Conservation (phyloP, 1,140 invertebrate species). For the Akabosia matsudoensis region DNA sequence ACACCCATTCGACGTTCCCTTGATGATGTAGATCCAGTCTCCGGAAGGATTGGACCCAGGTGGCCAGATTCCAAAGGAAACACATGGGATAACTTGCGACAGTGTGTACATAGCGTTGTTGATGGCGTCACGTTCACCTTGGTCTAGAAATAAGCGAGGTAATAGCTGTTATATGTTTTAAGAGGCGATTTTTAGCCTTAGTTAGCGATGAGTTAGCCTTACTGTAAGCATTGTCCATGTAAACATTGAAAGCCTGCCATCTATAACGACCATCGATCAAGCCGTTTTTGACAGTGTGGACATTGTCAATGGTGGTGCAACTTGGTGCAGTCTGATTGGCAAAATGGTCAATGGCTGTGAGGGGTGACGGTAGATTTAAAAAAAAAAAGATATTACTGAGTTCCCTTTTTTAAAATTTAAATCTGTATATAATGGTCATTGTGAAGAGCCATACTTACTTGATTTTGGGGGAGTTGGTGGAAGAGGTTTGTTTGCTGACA, state of each 20-base stretch:
- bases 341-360: background rate
- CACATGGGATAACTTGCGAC: slow-evolving; percentile 1
- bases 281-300: background rate
- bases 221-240: background rate
- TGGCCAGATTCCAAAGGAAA: background rate
- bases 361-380: too few relatives aligned
- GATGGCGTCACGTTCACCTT: background rate
- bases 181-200: background rate
- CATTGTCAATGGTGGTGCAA: background rate
- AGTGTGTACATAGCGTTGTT: slow-evolving; percentile 3
- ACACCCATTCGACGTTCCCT: background rate
- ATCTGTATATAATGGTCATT: background rate
- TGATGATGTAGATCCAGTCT: background rate
- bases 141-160: background rate
- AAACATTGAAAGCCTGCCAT: background rate
- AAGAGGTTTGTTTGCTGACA: background rate
- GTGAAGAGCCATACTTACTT: background rate
- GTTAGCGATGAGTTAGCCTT: background rate
- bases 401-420: background rate
- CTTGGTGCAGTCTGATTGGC: background rate
- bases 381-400: background rate
- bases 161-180: background rate
- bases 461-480: background rate
- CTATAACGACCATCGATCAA: background rate
- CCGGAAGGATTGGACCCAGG: background rate